Base-by-base conservation (phyloP, 2,797 vertebrate species). In the Mus caroli region DNA sequence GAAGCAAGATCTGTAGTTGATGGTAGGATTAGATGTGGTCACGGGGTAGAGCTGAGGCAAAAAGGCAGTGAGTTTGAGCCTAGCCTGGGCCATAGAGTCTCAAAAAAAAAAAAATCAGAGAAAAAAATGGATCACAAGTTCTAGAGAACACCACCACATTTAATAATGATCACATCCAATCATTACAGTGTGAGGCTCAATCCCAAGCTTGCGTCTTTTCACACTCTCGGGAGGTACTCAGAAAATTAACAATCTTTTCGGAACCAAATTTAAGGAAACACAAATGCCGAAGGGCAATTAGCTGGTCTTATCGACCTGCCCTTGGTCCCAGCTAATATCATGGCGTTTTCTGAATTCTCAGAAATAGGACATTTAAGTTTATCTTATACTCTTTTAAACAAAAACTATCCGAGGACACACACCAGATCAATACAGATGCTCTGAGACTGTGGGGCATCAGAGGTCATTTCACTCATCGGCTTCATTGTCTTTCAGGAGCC, bases 331-430 rank as follows among this genome's bases (percentile, higher is more conserved):
- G 96, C 26, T 78, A 88, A 43, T 75, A 84, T 7, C 13, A 46
- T 43, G 24, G 40, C 20, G n/a, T 82, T 52, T 40, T 46, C 34
- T 37, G 67, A 56, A 43, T 93, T 92, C 84, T 90, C 40, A 40
- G 52, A 88, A 82, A 67, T 17, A 58, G 19, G 24, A 64, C 56
- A 37, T 90, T 91, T 73, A 73, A 73, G 78, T 91, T 86, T 87
- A 79, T 56, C n/a, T 78, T 93, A 78, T 76, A 73, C 3, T 90
- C 15, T 90, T 84, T 93, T 69, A 85, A 88, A 79, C 69, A 92
- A 92, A 93, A 88, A 28, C 13, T 26, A 83, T 40, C 89, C 76
- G 58, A 80, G 40, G 40, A 46, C 52, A 37, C 46, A 83, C 24
- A 28, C 14, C 31, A n/a, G 26, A 46, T 78, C 46, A 69, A 37